These are phyloP conservation scores for Pomatorhinus ruficollis DNA, from an alignment of 2,113 vertebrate genomes.

Conservation along the genomic window DNA sequence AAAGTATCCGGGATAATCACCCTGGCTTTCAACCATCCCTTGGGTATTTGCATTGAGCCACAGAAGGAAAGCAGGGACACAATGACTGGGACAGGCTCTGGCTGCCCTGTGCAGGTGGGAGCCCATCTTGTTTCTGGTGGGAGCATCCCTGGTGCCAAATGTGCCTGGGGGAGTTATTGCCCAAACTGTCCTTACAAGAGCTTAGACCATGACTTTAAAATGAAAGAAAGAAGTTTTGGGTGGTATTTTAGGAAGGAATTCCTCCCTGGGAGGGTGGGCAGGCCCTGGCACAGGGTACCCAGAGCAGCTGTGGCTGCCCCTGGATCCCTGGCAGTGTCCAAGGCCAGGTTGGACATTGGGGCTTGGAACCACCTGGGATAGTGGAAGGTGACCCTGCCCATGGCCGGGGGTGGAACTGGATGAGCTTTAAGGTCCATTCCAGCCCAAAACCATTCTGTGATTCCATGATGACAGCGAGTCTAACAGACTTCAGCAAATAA, in stretches of 20 bases:
- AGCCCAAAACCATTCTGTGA: background rate
- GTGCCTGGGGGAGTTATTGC: background rate
- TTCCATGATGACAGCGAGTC: accelerated
- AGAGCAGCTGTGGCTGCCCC: background rate
- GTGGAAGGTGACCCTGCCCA: background rate
- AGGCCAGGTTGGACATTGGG: accelerated
- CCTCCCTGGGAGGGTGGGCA: accelerated
- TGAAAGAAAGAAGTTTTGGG: background rate
- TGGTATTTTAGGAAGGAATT: background rate
- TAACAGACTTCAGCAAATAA: background rate
- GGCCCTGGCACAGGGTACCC: background rate
- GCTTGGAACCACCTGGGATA: accelerated
- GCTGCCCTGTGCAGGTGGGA: background rate
- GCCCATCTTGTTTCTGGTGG: background rate
- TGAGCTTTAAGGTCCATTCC: accelerated
- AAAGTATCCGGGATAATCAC: background rate
- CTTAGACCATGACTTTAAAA: background rate
- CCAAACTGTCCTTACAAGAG: background rate
- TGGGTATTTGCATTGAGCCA: background rate
- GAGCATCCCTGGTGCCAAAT: background rate
- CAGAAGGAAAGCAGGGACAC: background rate
- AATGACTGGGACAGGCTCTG: accelerated
- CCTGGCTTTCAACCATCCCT: background rate
- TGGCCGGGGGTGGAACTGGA: accelerated
- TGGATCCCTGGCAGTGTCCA: background rate